Evolutionary conservation across 2,888 invertebrate genomes (phyloP).

Genomic region (Leuctra nigra): DNA sequence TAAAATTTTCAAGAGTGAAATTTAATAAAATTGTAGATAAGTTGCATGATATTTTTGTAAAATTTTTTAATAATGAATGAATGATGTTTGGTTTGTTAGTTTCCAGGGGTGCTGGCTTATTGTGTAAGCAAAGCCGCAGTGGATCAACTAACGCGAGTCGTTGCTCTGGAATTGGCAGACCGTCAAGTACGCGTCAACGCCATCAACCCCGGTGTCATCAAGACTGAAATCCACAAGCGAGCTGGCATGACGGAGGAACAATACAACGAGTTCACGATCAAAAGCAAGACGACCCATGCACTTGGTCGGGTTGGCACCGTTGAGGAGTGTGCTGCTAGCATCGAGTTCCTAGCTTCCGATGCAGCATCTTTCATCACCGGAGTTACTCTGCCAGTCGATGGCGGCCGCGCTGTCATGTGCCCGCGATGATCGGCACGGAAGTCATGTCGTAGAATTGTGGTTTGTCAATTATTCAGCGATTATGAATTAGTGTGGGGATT

Average conservation of each 20-base stretch:
- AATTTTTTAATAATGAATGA: neutral
- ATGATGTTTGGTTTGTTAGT: conserved; percentile 9
- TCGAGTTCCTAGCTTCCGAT: conserved; percentile 50
- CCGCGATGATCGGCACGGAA: conserved; percentile 22
- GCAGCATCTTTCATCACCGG: conserved; percentile 50
- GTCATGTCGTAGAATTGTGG: too few relatives aligned
- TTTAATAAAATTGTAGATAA: too few relatives aligned
- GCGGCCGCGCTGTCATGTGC: conserved; percentile 45
- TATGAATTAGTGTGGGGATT: too few relatives aligned
- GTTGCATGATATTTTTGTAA: neutral
- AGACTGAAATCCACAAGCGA: conserved; percentile 47
- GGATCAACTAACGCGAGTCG: conserved; percentile 51
- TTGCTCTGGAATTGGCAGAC: conserved; percentile 43
- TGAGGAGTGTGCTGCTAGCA: conserved; percentile 47
- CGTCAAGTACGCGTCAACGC: conserved; percentile 29
- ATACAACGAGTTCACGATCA: conserved; percentile 49
- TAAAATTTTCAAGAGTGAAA: neutral
- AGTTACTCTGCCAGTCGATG: conserved; percentile 48
- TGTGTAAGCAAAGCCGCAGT: conserved; percentile 50
- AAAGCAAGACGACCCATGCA: conserved; percentile 48
- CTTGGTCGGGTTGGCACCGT: conserved; percentile 46
- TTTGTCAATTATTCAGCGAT: too few relatives aligned
- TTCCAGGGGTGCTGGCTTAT: conserved; percentile 44
- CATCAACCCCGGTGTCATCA: conserved; percentile 46
- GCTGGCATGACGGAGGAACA: conserved; percentile 47